These are phyloP conservation scores for Nerophis lumbriciformis DNA, from an alignment of 2,113 vertebrate genomes.

Conservation along the genomic window DNA sequence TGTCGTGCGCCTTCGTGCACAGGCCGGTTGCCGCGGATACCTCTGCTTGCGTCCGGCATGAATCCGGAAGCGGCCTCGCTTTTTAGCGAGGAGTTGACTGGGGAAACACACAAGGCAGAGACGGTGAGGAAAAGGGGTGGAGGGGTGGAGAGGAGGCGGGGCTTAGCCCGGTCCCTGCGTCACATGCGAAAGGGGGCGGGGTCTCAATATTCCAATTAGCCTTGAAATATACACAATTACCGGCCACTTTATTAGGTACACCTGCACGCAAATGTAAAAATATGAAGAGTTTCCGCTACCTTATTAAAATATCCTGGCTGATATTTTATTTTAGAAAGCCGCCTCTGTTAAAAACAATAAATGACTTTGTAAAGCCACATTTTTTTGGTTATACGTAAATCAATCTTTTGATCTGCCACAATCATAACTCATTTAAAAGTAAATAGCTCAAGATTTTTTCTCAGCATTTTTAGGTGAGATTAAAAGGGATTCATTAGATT, in stretches of 20 bases:
- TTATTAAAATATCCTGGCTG: too few relatives aligned
- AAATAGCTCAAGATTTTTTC: too few relatives aligned
- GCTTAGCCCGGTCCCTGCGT: neutral
- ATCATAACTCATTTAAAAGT: too few relatives aligned
- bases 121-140: conserved; percentile 61
- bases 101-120: conserved; percentile 83
- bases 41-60: conserved; percentile 94
- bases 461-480: too few relatives aligned
- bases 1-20: conserved; percentile 67
- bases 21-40: conserved; percentile 77
- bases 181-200: conserved; percentile 1
- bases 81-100: conserved; percentile 94
- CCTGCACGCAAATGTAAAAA: neutral
- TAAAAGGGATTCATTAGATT: too few relatives aligned
- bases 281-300: too few relatives aligned
- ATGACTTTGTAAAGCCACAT: too few relatives aligned
- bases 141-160: conserved; percentile 6
- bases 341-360: too few relatives aligned
- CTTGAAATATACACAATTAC: neutral
- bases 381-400: too few relatives aligned
- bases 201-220: conserved; percentile 49
- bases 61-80: conserved; percentile 95
- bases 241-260: neutral
- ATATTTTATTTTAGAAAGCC: too few relatives aligned
- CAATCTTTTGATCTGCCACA: too few relatives aligned